Evolutionary conservation across 2,888 invertebrate species (phyloP).

Genomic region (Hyalella azteca): DNA sequence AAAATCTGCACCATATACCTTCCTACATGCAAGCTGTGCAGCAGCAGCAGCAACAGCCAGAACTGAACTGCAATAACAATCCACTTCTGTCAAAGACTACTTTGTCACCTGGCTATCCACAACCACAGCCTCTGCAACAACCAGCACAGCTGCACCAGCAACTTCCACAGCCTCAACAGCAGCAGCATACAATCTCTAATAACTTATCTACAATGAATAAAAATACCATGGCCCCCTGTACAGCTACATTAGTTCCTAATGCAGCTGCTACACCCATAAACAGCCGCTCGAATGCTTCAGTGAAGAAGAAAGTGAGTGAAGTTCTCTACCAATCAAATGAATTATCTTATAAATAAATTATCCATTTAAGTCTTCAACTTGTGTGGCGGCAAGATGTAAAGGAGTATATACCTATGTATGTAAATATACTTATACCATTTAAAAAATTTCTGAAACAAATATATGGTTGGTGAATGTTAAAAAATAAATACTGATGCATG

Average conservation of each 20-base stretch:
- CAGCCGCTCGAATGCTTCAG: neutral
- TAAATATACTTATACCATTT: too few species aligned
- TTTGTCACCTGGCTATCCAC: slow-evolving; percentile 11
- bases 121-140: neutral
- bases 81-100: neutral
- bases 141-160: neutral
- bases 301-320: neutral
- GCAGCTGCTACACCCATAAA: neutral
- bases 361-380: too few species aligned
- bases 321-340: too few species aligned
- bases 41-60: slow-evolving; percentile 74
- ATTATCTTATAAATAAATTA: too few species aligned
- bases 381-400: too few species aligned
- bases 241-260: neutral
- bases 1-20: slow-evolving; percentile 67
- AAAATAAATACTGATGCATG: too few species aligned
- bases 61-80: slow-evolving; percentile 69
- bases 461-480: too few species aligned
- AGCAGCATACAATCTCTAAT: neutral
- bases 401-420: too few species aligned
- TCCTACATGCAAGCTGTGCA: slow-evolving; percentile 68
- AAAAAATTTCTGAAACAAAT: too few species aligned
- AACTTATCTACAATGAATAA: slow-evolving; percentile 59
- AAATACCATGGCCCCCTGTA: neutral
- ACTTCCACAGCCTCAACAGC: slow-evolving; percentile 2